Evolutionary conservation across 2,888 invertebrate species (phyloP), one percentile per base, ranked within the genome.

Genomic region (Leptinotarsa peninsularis): DNA sequence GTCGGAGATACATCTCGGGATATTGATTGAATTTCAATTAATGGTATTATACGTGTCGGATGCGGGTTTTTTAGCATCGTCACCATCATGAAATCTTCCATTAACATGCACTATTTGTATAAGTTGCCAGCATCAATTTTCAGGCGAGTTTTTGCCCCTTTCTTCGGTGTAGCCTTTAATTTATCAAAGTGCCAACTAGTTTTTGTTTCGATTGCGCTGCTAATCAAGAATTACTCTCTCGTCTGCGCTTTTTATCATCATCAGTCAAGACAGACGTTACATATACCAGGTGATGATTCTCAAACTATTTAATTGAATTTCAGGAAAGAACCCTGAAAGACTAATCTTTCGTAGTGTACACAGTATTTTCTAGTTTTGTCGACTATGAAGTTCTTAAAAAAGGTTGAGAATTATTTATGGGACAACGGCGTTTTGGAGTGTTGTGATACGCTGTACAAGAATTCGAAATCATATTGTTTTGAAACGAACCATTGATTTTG

Each of bases 91-190:
- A 75, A 71, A 73, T 73, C 68, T 67, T 66, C 67, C 54, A 73
- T 72, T 73, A 77, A 72, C 72, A 71, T 75, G 71, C 75, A 63
- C 75, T 73, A 72, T 77, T 77, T 77, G 77, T 75, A 71, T 49
- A 71, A 70, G 67, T 73, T 43, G 49, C 52, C 63, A 60, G 68
- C 67, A 73, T 71, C 15, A 67, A 73, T 71, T 76, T 70, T 60
- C 70, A 76, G 71, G 63, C 68, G 66, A 63, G 52, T 76, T 76
- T 76, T 67, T 76, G 54, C 33, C 27, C 13, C 66, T 60, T 73
- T 70, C 58, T 70, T 70, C 60, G 58, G 58, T 73, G 52, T 73
- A 73, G 56, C 73, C 63, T 43, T 52, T 68, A 73, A 68, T 73
- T 73, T 23, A 73, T 69, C 54, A 60, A 73, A 73, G 73, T 73